phyloP scores from a whole-genome alignment of 2,113 vertebrate species.

The Myotis brandtii region DNA sequence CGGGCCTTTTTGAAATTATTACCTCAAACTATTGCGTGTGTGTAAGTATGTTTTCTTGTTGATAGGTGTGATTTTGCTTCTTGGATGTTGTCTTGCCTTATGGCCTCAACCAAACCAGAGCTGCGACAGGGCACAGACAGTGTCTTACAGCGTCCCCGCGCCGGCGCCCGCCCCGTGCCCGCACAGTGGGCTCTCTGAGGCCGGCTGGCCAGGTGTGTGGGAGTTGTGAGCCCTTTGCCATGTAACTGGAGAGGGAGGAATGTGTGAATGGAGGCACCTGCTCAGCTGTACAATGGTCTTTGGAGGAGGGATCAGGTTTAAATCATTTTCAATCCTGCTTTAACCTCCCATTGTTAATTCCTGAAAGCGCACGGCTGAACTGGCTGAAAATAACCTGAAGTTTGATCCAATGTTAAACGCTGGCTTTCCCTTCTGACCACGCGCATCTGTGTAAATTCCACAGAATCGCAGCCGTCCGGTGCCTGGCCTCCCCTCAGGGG shows the following conservation, averaged over 20 bases:
- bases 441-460: not conserved
- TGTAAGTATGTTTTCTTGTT: not conserved
- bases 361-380: constrained; percentile 49
- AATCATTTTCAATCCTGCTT: constrained; percentile 30
- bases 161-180: accelerated
- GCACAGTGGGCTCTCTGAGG: not conserved
- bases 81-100: not conserved
- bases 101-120: not conserved
- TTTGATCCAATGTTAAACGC: constrained; percentile 25
- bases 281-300: constrained; percentile 47
- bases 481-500: not conserved
- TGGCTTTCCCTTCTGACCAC: constrained; percentile 35
- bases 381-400: not conserved
- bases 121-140: not conserved
- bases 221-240: constrained; percentile 63
- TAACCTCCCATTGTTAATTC: constrained; percentile 54
- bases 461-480: not conserved
- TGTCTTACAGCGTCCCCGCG: not conserved
- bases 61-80: not conserved
- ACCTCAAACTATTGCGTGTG: not conserved
- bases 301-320: constrained; percentile 59
- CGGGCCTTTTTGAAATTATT: not conserved
- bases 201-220: not conserved
- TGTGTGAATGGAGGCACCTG: constrained; percentile 65
- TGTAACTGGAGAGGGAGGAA: constrained; percentile 63